Evolutionary conservation across 2,888 invertebrate species (phyloP), one percentile per base, ranked within the genome.

Genomic region (Callimorpha dominula): DNA sequence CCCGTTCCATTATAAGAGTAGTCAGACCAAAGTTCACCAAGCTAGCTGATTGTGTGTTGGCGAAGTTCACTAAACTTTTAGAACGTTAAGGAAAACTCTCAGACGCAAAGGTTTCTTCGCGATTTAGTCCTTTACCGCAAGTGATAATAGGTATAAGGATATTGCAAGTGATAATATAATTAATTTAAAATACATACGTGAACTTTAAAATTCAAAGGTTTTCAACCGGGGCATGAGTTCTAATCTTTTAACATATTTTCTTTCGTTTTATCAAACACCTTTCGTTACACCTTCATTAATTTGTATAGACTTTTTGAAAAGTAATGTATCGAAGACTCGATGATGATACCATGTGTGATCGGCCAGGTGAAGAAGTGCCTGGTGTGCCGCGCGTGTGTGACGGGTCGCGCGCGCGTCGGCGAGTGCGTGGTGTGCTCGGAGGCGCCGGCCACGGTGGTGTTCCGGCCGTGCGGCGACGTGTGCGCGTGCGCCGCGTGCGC

Each of bases 401-500:
- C 96, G 75, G 97, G 97, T 0, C 96, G 99, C 80, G 97, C 97
- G 81, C 95, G 98, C 97, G 98, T 99, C 90, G 99, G 99, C 92
- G 99, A 99, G 95, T 99, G 99, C 94, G 97, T 99, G 82, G 99
- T 99, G 60, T 99, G 99, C 93, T 99, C 99, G 31, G 99, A 99
- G 95, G 98, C 98, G 92, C 98, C 98, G 87, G 98, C 99, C 43
- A 97, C 98, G 40, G 98, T 99, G 72, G 96, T 99, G 90, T 99
- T 99, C 96, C 98, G 98, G 83, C 99, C 99, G 46, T 99, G 99
- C 95, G 98, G 98, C 70, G 99, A 99, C 95, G 98, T 99, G 97
- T 98, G 98, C 95, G 98, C 98, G 40, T 99, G 99, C 96, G 93
- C 92, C 65, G 89, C 97, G 85, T 99, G 99, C 95, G 98, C 99